A percentile compares a stretch with the other conserved stretches of the same genome.
These are phyloP conservation scores for Perognathus longimembris DNA, from an alignment of 2,113 vertebrate genomes.

Conservation along the genomic window DNA sequence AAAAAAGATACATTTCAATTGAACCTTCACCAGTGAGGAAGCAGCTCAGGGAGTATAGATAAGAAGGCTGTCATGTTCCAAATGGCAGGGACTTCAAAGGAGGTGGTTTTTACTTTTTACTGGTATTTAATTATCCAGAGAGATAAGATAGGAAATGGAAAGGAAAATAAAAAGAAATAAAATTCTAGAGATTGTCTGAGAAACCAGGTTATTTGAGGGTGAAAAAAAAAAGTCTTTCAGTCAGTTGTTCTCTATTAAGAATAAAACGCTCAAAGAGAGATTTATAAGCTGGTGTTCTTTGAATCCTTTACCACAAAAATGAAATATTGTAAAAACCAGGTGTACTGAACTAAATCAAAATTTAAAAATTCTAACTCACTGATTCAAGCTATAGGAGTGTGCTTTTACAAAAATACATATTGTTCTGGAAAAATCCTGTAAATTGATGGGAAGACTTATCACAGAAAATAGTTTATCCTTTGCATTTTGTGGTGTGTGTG, in stretches of 20 bases:
- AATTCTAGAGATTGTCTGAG: slow-evolving; percentile 43
- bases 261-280: slow-evolving; percentile 60
- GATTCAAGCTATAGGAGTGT: background rate
- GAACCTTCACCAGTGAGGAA: background rate
- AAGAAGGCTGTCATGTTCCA: slow-evolving; percentile 55
- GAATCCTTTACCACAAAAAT: slow-evolving; percentile 47
- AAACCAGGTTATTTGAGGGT: slow-evolving; percentile 60
- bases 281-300: slow-evolving; percentile 49
- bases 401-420: slow-evolving; percentile 12
- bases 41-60: background rate
- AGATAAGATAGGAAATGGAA: slow-evolving; percentile 62
- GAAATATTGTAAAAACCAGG: slow-evolving; percentile 26
- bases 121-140: slow-evolving; percentile 67
- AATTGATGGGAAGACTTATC: background rate
- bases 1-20: slow-evolving; percentile 37
- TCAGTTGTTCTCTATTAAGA: slow-evolving; percentile 64
- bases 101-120: slow-evolving; percentile 60
- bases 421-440: background rate
- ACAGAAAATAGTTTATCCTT: background rate
- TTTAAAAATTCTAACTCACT: slow-evolving; percentile 39
- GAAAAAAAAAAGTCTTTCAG: slow-evolving; percentile 9
- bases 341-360: background rate
- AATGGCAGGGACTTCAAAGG: slow-evolving; percentile 67
- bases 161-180: slow-evolving; percentile 72
- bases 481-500: too few relatives aligned